Evolutionary conservation across 2,797 vertebrate species (phyloP).

Genomic region (Epinephelus malabaricus): DNA sequence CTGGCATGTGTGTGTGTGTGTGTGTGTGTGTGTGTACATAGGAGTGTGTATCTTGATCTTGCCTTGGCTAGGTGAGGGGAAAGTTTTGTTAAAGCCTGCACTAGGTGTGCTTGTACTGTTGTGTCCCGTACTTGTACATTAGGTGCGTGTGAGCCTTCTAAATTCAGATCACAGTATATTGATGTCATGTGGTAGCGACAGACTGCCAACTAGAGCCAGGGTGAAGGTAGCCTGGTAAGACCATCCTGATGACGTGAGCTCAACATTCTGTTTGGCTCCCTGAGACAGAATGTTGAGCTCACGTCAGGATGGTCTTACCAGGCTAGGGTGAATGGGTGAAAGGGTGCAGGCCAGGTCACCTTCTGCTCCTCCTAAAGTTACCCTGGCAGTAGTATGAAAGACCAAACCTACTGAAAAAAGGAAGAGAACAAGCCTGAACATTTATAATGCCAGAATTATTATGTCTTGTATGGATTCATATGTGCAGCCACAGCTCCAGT

Average conservation of each 20-base stretch:
- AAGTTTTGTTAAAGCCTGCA: constrained; percentile 35
- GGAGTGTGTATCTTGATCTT: constrained; percentile 29
- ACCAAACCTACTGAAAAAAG: no score
- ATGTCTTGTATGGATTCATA: no score
- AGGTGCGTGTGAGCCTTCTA: constrained; percentile 65
- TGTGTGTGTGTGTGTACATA: constrained; percentile 10
- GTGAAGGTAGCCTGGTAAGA: constrained; percentile 30
- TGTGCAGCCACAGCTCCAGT: no score
- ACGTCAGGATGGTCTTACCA: no score
- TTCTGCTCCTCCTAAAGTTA: constrained; percentile 2
- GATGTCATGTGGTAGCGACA: constrained; percentile 68
- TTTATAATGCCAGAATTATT: no score
- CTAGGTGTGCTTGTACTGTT: background rate
- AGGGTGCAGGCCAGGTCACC: background rate
- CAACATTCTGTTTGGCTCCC: no score
- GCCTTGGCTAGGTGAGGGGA: constrained; percentile 44
- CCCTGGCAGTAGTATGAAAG: background rate
- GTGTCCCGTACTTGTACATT: constrained; percentile 29
- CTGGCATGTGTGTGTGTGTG: constrained; percentile 20
- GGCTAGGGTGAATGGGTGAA: constrained; percentile 55
- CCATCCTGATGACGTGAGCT: no score
- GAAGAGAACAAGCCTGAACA: no score
- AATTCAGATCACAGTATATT: constrained; percentile 61
- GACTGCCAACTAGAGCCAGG: constrained; percentile 61
- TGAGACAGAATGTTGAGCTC: no score